Conservation (phyloP, 2,888 invertebrate species). For the Dendrolimus houi region DNA sequence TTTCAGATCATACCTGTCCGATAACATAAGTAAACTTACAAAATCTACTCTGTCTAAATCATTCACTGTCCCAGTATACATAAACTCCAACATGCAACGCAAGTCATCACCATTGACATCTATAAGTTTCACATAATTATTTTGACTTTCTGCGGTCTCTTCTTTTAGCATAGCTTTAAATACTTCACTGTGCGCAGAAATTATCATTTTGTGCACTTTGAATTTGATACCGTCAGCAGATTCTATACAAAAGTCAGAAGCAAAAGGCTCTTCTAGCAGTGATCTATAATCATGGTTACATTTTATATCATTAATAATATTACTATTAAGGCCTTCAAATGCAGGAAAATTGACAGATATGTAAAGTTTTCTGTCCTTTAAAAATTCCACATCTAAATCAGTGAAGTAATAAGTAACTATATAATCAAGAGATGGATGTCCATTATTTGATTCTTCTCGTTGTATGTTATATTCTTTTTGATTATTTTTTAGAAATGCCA, state of each 20-base stretch:
- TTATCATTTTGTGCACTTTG: slow-evolving; percentile 46
- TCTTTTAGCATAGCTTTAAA: slow-evolving; percentile 66
- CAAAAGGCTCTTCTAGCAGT: slow-evolving; percentile 45
- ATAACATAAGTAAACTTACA: slow-evolving; percentile 45
- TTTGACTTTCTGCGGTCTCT: slow-evolving; percentile 59
- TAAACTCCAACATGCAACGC: slow-evolving; percentile 44
- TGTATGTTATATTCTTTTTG: slow-evolving; percentile 19
- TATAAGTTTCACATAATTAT: slow-evolving; percentile 45
- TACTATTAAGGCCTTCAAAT: slow-evolving; percentile 17
- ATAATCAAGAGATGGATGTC: slow-evolving; percentile 30
- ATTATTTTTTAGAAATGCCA: slow-evolving; percentile 22
- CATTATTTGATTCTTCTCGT: slow-evolving; percentile 33
- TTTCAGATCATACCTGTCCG: slow-evolving; percentile 50
- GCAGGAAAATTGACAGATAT: slow-evolving; percentile 38
- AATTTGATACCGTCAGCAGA: slow-evolving; percentile 52
- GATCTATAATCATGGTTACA: slow-evolving; percentile 42
- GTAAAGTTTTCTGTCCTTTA: slow-evolving; percentile 43
- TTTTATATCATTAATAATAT: slow-evolving; percentile 30
- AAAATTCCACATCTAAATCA: slow-evolving; percentile 41
- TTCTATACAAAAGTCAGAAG: slow-evolving; percentile 56
- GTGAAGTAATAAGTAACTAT: slow-evolving; percentile 50
- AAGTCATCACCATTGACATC: slow-evolving; percentile 54
- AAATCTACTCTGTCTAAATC: slow-evolving; percentile 43
- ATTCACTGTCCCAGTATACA: slow-evolving; percentile 53
- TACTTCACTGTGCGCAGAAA: slow-evolving; percentile 55